phyloP scores from a whole-genome alignment of 1,140 invertebrate genomes.

The Medauroidea extradentata region DNA sequence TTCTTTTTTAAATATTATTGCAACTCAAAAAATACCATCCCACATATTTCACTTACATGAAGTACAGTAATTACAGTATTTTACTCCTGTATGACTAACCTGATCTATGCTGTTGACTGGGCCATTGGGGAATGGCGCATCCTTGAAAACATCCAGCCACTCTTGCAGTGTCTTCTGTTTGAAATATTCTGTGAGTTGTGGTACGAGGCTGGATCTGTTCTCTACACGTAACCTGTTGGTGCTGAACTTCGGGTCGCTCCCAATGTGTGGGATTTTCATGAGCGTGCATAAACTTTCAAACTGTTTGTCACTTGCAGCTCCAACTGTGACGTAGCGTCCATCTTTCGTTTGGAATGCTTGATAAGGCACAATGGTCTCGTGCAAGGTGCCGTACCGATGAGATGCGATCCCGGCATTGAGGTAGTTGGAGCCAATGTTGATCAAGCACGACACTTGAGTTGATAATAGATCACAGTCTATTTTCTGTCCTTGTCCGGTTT shows the following conservation, averaged over 20 bases:
- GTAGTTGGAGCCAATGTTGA: slow-evolving; percentile 88
- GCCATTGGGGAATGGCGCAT: slow-evolving; percentile 77
- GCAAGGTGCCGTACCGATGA: slow-evolving; percentile 79
- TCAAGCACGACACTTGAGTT: slow-evolving; percentile 83
- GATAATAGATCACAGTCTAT: slow-evolving; percentile 93
- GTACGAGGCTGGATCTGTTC: slow-evolving; percentile 66
- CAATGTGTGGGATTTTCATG: slow-evolving; percentile 58
- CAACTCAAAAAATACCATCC: too few relatives aligned
- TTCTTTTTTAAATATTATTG: too few relatives aligned
- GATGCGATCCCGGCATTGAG: slow-evolving; percentile 80
- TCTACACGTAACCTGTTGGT: slow-evolving; percentile 71
- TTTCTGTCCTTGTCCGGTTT: slow-evolving; percentile 81
- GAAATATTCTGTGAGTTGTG: slow-evolving; percentile 59
- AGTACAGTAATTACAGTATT: too few relatives aligned
- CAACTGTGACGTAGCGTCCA: slow-evolving; percentile 74
- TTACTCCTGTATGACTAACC: slow-evolving; percentile 39
- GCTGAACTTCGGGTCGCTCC: slow-evolving; percentile 58
- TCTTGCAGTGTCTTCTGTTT: slow-evolving; percentile 62
- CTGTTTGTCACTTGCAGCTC: slow-evolving; percentile 74
- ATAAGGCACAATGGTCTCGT: slow-evolving; percentile 94
- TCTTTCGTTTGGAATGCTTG: slow-evolving; percentile 79
- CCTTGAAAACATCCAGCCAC: slow-evolving; percentile 71
- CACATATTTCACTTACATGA: too few relatives aligned
- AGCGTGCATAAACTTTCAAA: slow-evolving; percentile 65
- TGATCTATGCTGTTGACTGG: slow-evolving; percentile 83